Conservation (phyloP, 2,797 vertebrate genomes). For the Gila robusta region DNA sequence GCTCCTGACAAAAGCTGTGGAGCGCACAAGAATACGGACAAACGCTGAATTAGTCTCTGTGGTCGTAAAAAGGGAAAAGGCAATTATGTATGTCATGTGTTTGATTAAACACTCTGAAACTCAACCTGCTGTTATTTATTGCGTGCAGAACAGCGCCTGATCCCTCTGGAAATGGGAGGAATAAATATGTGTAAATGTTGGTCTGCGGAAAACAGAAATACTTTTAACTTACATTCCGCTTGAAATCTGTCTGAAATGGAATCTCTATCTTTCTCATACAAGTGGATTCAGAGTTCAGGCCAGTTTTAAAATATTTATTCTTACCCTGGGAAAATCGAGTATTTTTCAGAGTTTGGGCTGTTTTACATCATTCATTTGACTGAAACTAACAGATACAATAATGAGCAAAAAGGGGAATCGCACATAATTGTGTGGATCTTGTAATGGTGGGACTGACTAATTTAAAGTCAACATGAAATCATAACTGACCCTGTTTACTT, state of each 20-base stretch:
- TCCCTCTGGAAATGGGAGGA: conserved; percentile 65
- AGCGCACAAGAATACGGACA: conserved; percentile 66
- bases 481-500: conserved; percentile 1
- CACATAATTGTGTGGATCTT: background rate
- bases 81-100: conserved; percentile 68
- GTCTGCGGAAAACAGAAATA: conserved; percentile 18
- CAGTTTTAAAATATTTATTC: conserved; percentile 15
- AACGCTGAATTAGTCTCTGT: conserved; percentile 58
- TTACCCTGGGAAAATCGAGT: background rate
- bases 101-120: conserved; percentile 65
- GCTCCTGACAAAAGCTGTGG: conserved; percentile 64
- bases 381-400: background rate
- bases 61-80: conserved; percentile 60
- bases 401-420: background rate
- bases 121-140: conserved; percentile 55
- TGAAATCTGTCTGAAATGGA: conserved; percentile 12
- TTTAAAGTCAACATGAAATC: conserved; percentile 14
- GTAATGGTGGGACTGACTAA: background rate
- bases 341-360: background rate
- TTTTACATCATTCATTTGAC: background rate
- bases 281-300: conserved; percentile 12
- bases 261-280: conserved; percentile 12
- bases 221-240: background rate
- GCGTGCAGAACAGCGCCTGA: conserved; percentile 66
- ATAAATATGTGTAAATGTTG: conserved; percentile 65